phyloP scores from a whole-genome alignment of 1,140 invertebrate species.

The Rhyzopertha dominica region DNA sequence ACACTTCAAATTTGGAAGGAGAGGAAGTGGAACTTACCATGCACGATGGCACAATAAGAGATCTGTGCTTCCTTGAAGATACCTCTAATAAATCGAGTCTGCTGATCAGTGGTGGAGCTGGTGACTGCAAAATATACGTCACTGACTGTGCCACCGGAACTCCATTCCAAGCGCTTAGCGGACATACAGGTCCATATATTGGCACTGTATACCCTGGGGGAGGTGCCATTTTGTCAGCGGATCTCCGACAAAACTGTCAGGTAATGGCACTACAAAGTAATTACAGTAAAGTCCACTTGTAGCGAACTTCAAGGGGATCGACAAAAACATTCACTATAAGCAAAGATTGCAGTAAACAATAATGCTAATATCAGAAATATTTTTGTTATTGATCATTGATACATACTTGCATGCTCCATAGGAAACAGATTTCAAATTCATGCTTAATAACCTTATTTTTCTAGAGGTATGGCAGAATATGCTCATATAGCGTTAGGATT shows the following conservation, averaged over 20 bases:
- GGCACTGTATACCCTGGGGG: conserved; percentile 95
- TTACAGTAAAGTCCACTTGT: no score
- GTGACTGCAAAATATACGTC: conserved; percentile 97
- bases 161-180: conserved; percentile 81
- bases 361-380: no score
- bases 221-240: conserved; percentile 95
- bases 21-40: conserved; percentile 84
- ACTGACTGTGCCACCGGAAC: conserved; percentile 94
- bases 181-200: conserved; percentile 95
- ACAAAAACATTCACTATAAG: no score
- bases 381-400: no score
- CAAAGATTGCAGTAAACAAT: no score
- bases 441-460: no score
- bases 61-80: conserved; percentile 96
- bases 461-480: no score
- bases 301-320: no score
- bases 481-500: no score
- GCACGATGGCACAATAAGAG: conserved; percentile 96
- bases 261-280: no score
- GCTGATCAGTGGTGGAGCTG: conserved; percentile 94
- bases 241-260: conserved; percentile 65
- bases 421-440: no score
- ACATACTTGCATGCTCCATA: no score
- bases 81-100: conserved; percentile 83
- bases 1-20: conserved; percentile 82